Evolutionary conservation across 2,888 invertebrate species (phyloP), one percentile per base, ranked within the genome.

Genomic region (Trachelus tabidus): DNA sequence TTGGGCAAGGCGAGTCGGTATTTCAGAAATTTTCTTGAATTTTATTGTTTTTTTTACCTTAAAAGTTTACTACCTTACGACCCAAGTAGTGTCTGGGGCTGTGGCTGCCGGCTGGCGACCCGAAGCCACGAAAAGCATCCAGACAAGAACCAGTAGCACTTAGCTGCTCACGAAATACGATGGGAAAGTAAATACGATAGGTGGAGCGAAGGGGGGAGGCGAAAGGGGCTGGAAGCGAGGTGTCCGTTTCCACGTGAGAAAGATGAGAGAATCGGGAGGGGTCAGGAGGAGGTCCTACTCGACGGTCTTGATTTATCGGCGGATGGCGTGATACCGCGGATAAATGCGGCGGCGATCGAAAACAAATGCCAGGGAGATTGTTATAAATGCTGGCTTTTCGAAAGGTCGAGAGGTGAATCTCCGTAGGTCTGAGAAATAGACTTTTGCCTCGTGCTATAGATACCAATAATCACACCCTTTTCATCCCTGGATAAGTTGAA

Each of bases 321-420:
- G 82, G 82, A 80, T 83, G 80, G 81, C 83, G 82, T 83, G 84
- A 82, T 79, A 81, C 79, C 80, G 79, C 80, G 86, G 86, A 86
- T 85, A 85, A 85, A 85, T 85, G 85, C 82, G 82, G 82, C 82
- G 79, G 81, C 84, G 82, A 84, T 85, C 85, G 85, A 84, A 85
- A 85, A 84, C 83, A 82, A 83, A 83, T 84, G 81, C 82, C 79
- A 81, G 83, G 80, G 82, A 83, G 84, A 85, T 85, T 85, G 84
- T 81, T 83, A 84, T 81, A 82, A 82, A 82, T 80, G 83, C 82
- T 81, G 81, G 75, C 34, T 68, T 12, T 73, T 81, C 37, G 56
- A 35, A 68, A 23, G n/a, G 34, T 30, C 33, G 15, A 9, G 68
- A 31, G 31, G 76, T 73, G 73, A 40, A 40, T 40, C 40, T 40